phyloP scores from a whole-genome alignment of 2,113 vertebrate genomes.

The Hyaena hyaena region DNA sequence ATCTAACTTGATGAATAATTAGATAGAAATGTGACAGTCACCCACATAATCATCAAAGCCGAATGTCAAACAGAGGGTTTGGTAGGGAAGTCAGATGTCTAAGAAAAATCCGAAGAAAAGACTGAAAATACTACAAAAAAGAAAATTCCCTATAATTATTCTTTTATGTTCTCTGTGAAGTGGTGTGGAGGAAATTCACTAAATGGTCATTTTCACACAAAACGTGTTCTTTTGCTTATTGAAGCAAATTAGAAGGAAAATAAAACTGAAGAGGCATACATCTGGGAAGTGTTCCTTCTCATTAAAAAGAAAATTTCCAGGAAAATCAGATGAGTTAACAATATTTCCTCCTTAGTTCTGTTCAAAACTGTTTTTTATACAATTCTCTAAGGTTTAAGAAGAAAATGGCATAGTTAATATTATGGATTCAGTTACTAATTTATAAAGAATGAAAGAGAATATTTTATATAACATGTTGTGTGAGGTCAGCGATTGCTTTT shows the following conservation, averaged over 20 bases:
- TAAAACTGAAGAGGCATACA: not conserved
- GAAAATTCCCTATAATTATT: not conserved
- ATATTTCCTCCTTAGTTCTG: not conserved
- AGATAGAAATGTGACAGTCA: slow-evolving; percentile 63
- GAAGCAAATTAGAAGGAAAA: slow-evolving; percentile 54
- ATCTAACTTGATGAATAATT: slow-evolving; percentile 63
- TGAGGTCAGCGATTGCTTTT: slow-evolving; percentile 22
- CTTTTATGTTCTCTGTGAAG: not conserved
- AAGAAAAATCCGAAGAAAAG: slow-evolving; percentile 64
- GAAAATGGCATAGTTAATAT: not conserved
- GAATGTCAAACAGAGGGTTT: slow-evolving; percentile 54
- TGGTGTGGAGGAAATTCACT: not conserved
- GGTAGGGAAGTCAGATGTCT: not conserved
- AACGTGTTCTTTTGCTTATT: not conserved
- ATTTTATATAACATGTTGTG: not conserved
- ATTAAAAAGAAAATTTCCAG: not conserved
- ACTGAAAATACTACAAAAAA: slow-evolving; percentile 42
- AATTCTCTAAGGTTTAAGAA: not conserved
- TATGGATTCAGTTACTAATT: not conserved
- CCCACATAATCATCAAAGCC: slow-evolving; percentile 27
- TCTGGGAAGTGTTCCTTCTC: not conserved
- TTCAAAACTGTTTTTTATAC: not conserved
- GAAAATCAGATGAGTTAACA: not conserved
- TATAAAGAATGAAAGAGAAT: slow-evolving; percentile 16
- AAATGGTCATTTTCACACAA: slow-evolving; percentile 37